These are phyloP conservation scores for Chaenodraco wilsoni DNA, from an alignment of 2,797 vertebrate species.

Conservation along the genomic window DNA sequence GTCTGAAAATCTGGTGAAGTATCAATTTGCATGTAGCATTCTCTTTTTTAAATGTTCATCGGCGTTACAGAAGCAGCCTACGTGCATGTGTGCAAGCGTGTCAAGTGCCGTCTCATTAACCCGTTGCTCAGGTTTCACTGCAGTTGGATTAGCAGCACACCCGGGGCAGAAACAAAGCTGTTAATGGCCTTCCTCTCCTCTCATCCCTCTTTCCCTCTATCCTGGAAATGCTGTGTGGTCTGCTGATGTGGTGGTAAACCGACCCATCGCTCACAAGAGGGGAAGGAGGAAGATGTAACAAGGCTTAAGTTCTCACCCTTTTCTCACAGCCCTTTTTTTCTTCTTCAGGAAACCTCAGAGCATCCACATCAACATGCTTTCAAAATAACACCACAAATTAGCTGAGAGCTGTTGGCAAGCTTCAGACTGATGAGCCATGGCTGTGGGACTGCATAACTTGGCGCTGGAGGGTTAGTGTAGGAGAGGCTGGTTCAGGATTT, in stretches of 20 bases:
- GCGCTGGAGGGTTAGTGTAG: slow-evolving; percentile 53
- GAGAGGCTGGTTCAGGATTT: slow-evolving; percentile 70
- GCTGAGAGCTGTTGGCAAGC: slow-evolving; percentile 64
- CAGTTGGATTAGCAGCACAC: slow-evolving; percentile 75
- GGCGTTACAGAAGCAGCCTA: slow-evolving; percentile 55
- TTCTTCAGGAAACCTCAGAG: slow-evolving; percentile 44
- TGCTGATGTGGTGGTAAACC: slow-evolving; percentile 57
- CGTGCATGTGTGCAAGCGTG: slow-evolving; percentile 45
- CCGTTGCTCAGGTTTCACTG: slow-evolving; percentile 75
- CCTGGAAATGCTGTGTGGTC: slow-evolving; percentile 56
- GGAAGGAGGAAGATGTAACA: slow-evolving; percentile 43
- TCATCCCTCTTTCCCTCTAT: slow-evolving; percentile 39
- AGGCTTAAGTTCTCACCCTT: slow-evolving; percentile 43
- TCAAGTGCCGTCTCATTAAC: slow-evolving; percentile 78
- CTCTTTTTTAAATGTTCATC: slow-evolving; percentile 54
- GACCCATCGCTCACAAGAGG: slow-evolving; percentile 39
- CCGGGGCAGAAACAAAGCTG: slow-evolving; percentile 53
- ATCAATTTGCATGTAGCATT: slow-evolving; percentile 70
- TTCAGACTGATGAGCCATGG: slow-evolving; percentile 65
- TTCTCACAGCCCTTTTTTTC: slow-evolving; percentile 32
- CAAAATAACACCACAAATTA: slow-evolving; percentile 76
- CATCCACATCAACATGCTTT: slow-evolving; percentile 69
- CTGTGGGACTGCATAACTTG: slow-evolving; percentile 68
- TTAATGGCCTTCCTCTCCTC: slow-evolving; percentile 57
- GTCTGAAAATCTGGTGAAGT: slow-evolving; percentile 58